phyloP scores from a whole-genome alignment of 2,888 invertebrate genomes.

The Lasioglossum villosulum region DNA sequence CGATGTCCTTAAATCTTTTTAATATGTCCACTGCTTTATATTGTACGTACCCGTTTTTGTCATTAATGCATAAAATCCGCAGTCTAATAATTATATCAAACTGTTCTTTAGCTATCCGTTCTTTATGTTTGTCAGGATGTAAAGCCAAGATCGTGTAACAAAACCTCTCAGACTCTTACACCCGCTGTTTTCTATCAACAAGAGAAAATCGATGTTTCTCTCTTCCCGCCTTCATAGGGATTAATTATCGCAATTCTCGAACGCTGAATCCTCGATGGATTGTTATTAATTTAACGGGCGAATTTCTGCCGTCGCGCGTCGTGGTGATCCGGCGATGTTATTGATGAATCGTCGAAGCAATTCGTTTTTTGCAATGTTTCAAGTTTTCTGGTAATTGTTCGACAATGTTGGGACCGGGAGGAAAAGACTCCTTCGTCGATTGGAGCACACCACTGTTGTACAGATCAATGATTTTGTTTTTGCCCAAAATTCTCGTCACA shows the following conservation, averaged over 20 bases:
- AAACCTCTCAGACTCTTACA: not conserved
- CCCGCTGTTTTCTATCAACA: not conserved
- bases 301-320: not conserved
- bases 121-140: not conserved
- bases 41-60: no score
- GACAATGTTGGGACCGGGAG: not conserved
- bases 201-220: not conserved
- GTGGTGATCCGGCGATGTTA: conserved; percentile 25
- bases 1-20: no score
- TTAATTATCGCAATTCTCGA: conserved; percentile 49
- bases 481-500: no score
- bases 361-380: not conserved
- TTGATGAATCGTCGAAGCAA: conserved; percentile 3
- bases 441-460: no score
- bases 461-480: no score
- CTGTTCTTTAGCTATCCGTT: conserved; percentile 53
- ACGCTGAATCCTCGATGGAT: conserved; percentile 23
- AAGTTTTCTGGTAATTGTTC: not conserved
- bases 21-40: no score
- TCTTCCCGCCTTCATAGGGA: conserved; percentile 35
- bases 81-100: conserved; percentile 36
- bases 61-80: no score
- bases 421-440: no score
- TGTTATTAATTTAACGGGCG: conserved; percentile 45
- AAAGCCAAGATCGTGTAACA: not conserved